Evolutionary conservation across 1,140 invertebrate species (phyloP).

Genomic region (Drosophila pallidifrons): DNA sequence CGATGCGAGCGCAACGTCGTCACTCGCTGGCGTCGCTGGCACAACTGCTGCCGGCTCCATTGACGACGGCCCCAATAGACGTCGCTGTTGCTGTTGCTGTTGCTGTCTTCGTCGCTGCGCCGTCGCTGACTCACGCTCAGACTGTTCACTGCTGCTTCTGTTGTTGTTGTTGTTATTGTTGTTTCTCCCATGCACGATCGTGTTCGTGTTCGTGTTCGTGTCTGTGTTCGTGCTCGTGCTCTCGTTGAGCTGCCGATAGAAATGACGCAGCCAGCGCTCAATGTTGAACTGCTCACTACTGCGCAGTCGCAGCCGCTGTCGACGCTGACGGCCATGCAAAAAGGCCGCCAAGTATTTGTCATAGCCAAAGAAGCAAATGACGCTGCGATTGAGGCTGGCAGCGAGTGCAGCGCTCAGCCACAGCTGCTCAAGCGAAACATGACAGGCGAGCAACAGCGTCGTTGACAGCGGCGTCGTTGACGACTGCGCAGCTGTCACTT

Average conservation of each 20-base stretch:
- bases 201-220: constrained; percentile 10
- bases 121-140: constrained; percentile 59
- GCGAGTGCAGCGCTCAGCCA: constrained; percentile 56
- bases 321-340: constrained; percentile 43
- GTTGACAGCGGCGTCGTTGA: neutral
- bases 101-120: neutral
- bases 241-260: constrained; percentile 37
- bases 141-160: constrained; percentile 1
- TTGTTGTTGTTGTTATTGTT: constrained; percentile 23
- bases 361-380: constrained; percentile 61
- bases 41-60: constrained; percentile 57
- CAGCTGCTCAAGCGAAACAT: constrained; percentile 45
- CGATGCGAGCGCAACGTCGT: constrained; percentile 58
- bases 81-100: constrained; percentile 13
- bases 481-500: neutral
- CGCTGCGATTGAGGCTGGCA: constrained; percentile 59
- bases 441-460: neutral
- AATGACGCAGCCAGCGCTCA: constrained; percentile 35
- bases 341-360: constrained; percentile 58
- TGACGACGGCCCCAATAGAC: constrained; percentile 34
- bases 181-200: neutral
- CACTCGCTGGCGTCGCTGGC: constrained; percentile 57
- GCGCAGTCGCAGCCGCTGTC: constrained; percentile 36
- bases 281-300: constrained; percentile 5
- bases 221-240: constrained; percentile 12